Conservation (phyloP, 2,113 vertebrate species). For the Anarrhichthys ocellatus region DNA sequence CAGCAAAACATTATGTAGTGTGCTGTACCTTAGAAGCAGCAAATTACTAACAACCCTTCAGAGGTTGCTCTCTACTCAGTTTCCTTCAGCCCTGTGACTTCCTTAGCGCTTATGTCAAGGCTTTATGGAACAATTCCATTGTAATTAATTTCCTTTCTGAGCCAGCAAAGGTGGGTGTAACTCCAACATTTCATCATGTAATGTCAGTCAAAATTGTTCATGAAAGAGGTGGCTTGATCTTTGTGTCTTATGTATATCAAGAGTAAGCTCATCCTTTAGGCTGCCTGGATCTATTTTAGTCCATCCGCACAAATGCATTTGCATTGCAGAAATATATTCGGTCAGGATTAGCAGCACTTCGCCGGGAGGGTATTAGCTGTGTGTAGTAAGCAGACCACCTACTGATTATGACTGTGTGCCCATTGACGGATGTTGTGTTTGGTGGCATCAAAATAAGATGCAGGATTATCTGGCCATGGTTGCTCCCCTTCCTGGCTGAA, state of each 20-base stretch:
- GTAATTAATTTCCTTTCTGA: neutral
- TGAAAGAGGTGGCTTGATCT: conserved; percentile 15
- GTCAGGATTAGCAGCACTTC: conserved; percentile 45
- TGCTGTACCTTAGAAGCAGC: neutral
- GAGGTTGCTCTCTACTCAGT: conserved; percentile 5
- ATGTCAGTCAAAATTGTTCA: conserved; percentile 10
- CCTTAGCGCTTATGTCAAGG: neutral
- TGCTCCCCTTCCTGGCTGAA: neutral
- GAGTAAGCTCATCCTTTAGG: conserved; percentile 18
- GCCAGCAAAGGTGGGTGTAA: neutral
- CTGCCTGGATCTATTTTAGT: conserved; percentile 36
- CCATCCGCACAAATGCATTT: conserved; percentile 19
- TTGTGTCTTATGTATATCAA: neutral
- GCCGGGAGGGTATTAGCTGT: conserved; percentile 42
- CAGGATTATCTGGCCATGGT: conserved; percentile 2
- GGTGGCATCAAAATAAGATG: neutral
- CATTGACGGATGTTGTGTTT: conserved; percentile 15
- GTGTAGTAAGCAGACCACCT: conserved; percentile 29
- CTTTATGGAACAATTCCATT: neutral
- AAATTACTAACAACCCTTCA: conserved; percentile 5
- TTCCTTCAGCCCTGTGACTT: neutral
- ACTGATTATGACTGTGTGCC: conserved; percentile 37
- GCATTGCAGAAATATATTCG: conserved; percentile 3
- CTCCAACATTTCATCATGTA: conserved; percentile 10
- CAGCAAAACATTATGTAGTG: conserved; percentile 38